Conservation (phyloP, 2,113 vertebrate genomes). For the Labeo rohita region DNA sequence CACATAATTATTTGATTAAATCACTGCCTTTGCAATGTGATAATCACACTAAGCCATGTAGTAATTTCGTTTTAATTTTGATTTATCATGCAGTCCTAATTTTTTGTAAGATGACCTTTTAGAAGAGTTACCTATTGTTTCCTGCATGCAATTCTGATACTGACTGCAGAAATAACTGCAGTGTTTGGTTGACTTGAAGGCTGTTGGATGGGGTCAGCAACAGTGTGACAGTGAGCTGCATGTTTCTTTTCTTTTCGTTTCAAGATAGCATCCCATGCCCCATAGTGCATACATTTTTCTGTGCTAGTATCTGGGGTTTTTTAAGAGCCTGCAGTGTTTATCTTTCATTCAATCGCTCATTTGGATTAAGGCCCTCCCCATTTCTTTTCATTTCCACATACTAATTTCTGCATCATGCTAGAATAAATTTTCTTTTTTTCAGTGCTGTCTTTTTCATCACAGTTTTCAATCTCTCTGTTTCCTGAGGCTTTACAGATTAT, state of each 20-base stretch:
- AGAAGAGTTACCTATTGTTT: not conserved
- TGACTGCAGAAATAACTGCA: too few relatives aligned
- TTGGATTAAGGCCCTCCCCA: not conserved
- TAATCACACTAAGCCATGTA: too few relatives aligned
- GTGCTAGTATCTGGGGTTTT: not conserved
- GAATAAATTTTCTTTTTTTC: not conserved
- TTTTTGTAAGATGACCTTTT: not conserved
- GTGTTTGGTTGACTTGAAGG: too few relatives aligned
- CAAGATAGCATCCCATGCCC: not conserved
- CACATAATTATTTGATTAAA: not conserved
- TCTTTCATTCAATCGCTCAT: not conserved
- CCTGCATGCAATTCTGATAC: not conserved
- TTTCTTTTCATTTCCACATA: not conserved
- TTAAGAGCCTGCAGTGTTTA: too few relatives aligned
- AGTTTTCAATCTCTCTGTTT: not conserved
- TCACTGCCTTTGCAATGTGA: not conserved
- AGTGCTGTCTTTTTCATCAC: not conserved
- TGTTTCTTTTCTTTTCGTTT: too few relatives aligned
- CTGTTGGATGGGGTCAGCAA: too few relatives aligned
- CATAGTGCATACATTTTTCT: not conserved
- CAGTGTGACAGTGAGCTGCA: too few relatives aligned
- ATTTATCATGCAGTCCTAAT: not conserved
- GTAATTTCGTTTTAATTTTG: too few relatives aligned
- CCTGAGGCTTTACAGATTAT: not conserved
- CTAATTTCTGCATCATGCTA: not conserved